Percentiles rank a stretch among this genome's conserved stretches.
phyloP scores from a whole-genome alignment of 2,888 invertebrate genomes.

The Dastarcus helophoroides region DNA sequence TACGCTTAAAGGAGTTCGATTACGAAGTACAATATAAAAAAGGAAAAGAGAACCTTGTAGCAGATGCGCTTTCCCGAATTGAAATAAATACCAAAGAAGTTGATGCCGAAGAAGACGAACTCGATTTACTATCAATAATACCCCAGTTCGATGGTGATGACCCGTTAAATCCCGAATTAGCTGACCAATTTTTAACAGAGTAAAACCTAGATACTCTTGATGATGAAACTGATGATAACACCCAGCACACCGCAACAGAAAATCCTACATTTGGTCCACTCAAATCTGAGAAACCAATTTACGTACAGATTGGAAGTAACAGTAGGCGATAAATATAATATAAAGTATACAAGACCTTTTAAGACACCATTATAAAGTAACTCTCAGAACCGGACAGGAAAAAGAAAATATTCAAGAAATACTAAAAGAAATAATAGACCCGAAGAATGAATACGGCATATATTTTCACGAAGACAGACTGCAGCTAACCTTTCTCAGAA shows the following conservation, averaged over 20 bases:
- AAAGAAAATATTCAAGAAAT: constrained; percentile 10
- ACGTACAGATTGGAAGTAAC: constrained; percentile 10
- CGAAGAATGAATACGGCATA: constrained; percentile 7
- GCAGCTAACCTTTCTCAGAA: neutral
- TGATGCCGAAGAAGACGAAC: neutral
- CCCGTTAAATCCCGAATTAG: constrained; percentile 1
- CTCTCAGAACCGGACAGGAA: constrained; percentile 7
- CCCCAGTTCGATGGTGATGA: neutral
- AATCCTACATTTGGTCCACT: constrained; percentile 9
- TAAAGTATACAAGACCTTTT: constrained; percentile 11
- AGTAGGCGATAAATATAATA: constrained; percentile 10
- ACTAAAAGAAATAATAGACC: constrained; percentile 9
- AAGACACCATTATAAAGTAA: constrained; percentile 11
- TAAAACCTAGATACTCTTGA: neutral
- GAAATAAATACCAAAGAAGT: constrained; percentile 11
- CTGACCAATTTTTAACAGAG: constrained; percentile 4
- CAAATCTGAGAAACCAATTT: constrained; percentile 13
- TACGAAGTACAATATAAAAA: constrained; percentile 12
- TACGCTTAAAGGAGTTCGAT: constrained; percentile 12
- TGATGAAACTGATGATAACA: constrained; percentile 3
- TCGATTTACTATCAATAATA: neutral
- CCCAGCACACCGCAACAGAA: constrained; percentile 11
- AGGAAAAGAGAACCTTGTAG: constrained; percentile 14
- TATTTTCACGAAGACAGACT: constrained; percentile 7
- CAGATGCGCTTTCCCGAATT: constrained; percentile 12